These are phyloP conservation scores for Trimorus sp. DNA, from an alignment of 2,888 invertebrate genomes.

Conservation along the genomic window DNA sequence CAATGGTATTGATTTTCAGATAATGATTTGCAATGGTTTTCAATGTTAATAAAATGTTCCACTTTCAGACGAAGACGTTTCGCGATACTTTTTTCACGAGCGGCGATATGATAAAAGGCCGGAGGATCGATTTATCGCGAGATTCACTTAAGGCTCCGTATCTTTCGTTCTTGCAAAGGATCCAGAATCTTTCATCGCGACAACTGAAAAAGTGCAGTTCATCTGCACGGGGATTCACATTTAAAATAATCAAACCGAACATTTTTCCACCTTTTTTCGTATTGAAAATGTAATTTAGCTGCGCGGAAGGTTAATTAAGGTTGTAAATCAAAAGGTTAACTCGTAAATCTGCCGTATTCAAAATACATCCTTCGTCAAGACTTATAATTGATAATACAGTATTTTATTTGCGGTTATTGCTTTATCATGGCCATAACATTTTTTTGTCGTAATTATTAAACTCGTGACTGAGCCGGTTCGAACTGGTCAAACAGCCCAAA, in stretches of 20 bases:
- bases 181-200: slow-evolving; percentile 27
- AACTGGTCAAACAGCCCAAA: no score
- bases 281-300: slow-evolving; percentile 10
- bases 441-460: no score
- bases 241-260: slow-evolving; percentile 30
- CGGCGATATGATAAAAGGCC: slow-evolving; percentile 26
- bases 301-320: neutral
- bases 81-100: slow-evolving; percentile 26
- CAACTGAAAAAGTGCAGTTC: slow-evolving; percentile 31
- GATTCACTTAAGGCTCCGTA: slow-evolving; percentile 34
- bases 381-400: no score
- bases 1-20: neutral
- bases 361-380: no score
- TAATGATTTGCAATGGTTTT: neutral
- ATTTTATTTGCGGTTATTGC: no score
- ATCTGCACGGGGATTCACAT: slow-evolving; percentile 26
- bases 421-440: no score
- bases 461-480: no score
- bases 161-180: slow-evolving; percentile 8
- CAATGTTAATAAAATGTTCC: slow-evolving; percentile 17
- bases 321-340: no score
- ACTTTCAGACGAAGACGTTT: slow-evolving; percentile 6
- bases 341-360: no score
- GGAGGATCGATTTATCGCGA: slow-evolving; percentile 34
- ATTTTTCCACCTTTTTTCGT: slow-evolving; percentile 4